Evolutionary conservation across 1,140 invertebrate species (phyloP), one percentile per base, ranked within the genome.

Genomic region (Phortica variegata): DNA sequence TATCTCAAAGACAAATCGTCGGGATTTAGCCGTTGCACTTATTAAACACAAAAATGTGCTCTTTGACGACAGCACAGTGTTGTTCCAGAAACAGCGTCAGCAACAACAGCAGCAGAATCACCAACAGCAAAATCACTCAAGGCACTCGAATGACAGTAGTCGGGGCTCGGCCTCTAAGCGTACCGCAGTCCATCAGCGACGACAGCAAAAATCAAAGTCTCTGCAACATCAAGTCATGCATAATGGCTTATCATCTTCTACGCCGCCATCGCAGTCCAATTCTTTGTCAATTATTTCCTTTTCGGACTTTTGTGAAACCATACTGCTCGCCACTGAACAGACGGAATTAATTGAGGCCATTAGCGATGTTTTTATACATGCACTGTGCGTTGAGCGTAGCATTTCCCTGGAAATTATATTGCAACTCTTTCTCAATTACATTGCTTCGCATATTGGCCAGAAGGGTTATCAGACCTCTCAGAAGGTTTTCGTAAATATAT

Each of bases 381-480:
- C 66, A 0, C 53, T 75, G 6, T 72, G 68, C 29, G 59, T 75
- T 16, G 66, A 73, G 47, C 69, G 71, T 17, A 73, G 65, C 16
- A 50, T 75, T 29, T 56, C 56, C 3, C 36, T 75, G 40, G 69
- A 75, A 3, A 56, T 69, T 3, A 49, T 75, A 34, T 33, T 75
- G 9, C 66, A 70, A 45, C 43, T 73, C n/a, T 75, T 75, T 13
- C 58, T 75, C 3, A 75, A 75, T 45, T 75, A 75, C 32, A 73
- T 75, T 43, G 72, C 72, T 39, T 60, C 68, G 37, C 68, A 75
- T 41, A 69, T 75, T 9, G 72, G 72, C 0, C 68, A 72, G 19
- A 74, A 74, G 21, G 72, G 72, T 2, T 75, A 75, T 45, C 71
- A 71, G 41, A 75, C 68, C 4, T 75, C 72, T 15, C 72, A 75